phyloP scores from a whole-genome alignment of 2,113 vertebrate species.

The Gymnobelideus leadbeateri region DNA sequence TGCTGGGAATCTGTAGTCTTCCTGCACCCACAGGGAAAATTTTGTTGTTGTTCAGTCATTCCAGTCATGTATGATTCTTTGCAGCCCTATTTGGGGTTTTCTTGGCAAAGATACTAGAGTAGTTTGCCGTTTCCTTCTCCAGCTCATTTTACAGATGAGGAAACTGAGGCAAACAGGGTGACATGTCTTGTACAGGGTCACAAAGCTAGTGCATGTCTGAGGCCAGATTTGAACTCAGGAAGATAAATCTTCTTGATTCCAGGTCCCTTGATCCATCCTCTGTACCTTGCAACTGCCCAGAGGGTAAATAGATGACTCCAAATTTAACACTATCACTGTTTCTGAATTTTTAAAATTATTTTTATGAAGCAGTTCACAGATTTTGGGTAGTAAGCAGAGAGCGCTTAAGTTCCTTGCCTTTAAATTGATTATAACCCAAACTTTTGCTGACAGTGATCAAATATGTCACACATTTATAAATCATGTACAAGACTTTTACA shows the following conservation, averaged over 20 bases:
- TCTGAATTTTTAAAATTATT: background rate
- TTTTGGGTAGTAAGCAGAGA: background rate
- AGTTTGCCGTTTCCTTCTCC: background rate
- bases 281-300: background rate
- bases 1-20: background rate
- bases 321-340: background rate
- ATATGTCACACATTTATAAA: background rate
- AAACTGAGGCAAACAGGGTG: background rate
- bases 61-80: background rate
- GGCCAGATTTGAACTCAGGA: too few relatives aligned
- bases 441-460: background rate
- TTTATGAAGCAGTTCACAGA: background rate
- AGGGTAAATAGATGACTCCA: background rate
- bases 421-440: background rate
- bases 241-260: background rate
- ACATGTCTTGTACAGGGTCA: too few relatives aligned
- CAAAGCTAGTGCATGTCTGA: too few relatives aligned
- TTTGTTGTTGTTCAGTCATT: background rate
- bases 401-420: background rate
- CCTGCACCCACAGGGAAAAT: background rate
- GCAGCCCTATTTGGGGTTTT: background rate
- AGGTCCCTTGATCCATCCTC: background rate
- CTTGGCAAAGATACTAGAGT: background rate
- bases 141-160: background rate
- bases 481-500: background rate